Percentiles rank a stretch among this genome's conserved stretches.
phyloP scores from a whole-genome alignment of 2,888 invertebrate species.

The Dendrolimus pini region DNA sequence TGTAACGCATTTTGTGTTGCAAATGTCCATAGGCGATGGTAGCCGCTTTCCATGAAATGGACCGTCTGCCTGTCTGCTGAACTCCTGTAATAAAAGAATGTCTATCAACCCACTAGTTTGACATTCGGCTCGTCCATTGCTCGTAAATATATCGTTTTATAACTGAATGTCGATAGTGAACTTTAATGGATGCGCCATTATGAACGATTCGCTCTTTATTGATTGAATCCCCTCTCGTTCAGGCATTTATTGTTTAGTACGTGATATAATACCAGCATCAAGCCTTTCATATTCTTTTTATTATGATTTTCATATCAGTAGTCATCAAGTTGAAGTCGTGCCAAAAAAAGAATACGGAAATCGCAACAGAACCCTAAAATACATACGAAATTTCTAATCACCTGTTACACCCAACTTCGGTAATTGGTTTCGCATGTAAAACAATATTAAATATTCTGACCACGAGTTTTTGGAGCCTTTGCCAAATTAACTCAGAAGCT shows the following conservation, averaged over 20 bases:
- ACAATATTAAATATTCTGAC: slow-evolving; percentile 24
- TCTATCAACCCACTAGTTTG: too few species aligned
- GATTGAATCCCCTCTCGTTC: slow-evolving; percentile 5
- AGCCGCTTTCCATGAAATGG: too few species aligned
- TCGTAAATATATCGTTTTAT: not conserved
- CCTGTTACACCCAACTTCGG: not conserved
- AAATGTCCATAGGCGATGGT: too few species aligned
- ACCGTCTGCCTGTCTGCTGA: too few species aligned
- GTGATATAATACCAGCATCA: not conserved
- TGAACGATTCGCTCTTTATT: slow-evolving; percentile 8
- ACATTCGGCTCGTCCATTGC: not conserved
- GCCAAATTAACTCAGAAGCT: slow-evolving; percentile 50
- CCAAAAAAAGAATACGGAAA: too few species aligned
- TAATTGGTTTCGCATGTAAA: not conserved
- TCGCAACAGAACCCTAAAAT: too few species aligned
- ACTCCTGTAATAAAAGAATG: too few species aligned
- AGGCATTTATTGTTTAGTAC: slow-evolving; percentile 5
- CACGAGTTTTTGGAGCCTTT: slow-evolving; percentile 48
- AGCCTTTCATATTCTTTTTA: too few species aligned
- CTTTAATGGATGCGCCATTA: slow-evolving; percentile 9
- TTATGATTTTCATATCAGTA: too few species aligned
- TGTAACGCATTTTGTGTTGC: too few species aligned
- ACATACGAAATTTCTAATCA: not conserved
- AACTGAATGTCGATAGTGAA: slow-evolving; percentile 7
- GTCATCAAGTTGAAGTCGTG: too few species aligned